Base-by-base conservation (phyloP, 2,888 invertebrate genomes). In the Volucella bombylans region DNA sequence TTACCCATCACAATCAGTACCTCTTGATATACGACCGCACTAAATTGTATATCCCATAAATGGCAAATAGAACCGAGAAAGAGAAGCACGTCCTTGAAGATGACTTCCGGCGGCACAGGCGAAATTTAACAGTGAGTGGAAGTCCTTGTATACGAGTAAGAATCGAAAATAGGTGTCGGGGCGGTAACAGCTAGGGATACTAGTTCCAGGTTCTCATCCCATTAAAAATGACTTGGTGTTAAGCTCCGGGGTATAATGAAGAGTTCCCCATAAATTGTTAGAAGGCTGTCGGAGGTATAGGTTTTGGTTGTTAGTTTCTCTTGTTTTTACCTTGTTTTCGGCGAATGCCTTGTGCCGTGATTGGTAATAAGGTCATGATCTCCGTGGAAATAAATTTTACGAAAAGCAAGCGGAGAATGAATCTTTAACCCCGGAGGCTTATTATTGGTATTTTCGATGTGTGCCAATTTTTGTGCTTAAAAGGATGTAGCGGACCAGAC, bases 1-100 rank as follows among this genome's bases (percentile, higher is more conserved):
- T 68, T 68, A 78, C 78, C 78, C 72, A 73, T 82, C 59, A 41
- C 68, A 77, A 71, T 77, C 82, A 45, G 78, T 82, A 82, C n/a
- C n/a, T 82, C 82, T 73, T 82, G 78, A 82, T 82, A 68, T 78
- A 82, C 52, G 82, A 73, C 61, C 82, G 52, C 82, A 82, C 73
- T 82, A 82, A 82, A 68, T 78, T 78, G 82, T 82, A 78, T 31
- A 1, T 82, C 82, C 72, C 31, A 72, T 62, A 82, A 78, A 78
- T 73, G 49, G 72, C 62, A 82, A 78, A 74, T 57, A 50, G 54
- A 38, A 68, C 12, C 49, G 15, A 39, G 57, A 10, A 10, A 50
- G 45, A 45, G 38, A 18, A 64, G n/a, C 72, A 82, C 73, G 78
- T 68, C 54, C 68, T 73, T 67, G 77, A 45, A 31, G 62, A 82